Evolutionary conservation across 35 echinoderm and acorn worm species (phyloP), one percentile per base, ranked within the genome.

Genomic region (Diadema setosum): DNA sequence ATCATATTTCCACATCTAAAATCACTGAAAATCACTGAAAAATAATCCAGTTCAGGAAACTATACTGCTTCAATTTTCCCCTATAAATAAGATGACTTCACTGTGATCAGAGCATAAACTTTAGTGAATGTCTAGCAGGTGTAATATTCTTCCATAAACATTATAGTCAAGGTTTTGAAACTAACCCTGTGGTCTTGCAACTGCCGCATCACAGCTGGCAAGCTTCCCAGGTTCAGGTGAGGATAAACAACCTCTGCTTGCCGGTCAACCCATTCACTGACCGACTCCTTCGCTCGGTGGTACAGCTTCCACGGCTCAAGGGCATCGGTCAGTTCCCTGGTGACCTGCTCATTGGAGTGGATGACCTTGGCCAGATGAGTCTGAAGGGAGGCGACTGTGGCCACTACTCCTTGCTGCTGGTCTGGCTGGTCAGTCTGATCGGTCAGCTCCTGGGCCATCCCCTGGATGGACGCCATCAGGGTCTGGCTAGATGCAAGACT

Each of bases 281-380:
- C 88, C 49, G 49, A 41, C 3, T 63, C 87, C 69, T 87, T 15
- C 16, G 84, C 85, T 43, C 90, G 81, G 48, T 91, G 95, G 46
- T 94, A 91, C 29, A 76, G 80, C 4, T 88, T 42, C 95, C 95
- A 98, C 36, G 85, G 82, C 65, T 90, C 81, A 5, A 93, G 39
- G 16, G 91, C 88, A 59, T 89, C 70, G 30, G 64, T 56, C 55
- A 98, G 75, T 65, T 85, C 86, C 27, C 82, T 60, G 57, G 70
- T 80, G 64, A 94, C 80, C 41, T 45, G 46, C 14, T 78, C 55
- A 44, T 57, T 76, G 21, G 35, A 57, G 48, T 91, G 20, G 23
- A 42, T 50, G 3, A 85, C 46, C 70, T 91, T 85, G 27, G 85
- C 89, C 18, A 94, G 35, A 33, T 91, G 59, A 9, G 83, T 32